phyloP scores from a whole-genome alignment of 2,888 invertebrate species.

The Nemoura dubitans region DNA sequence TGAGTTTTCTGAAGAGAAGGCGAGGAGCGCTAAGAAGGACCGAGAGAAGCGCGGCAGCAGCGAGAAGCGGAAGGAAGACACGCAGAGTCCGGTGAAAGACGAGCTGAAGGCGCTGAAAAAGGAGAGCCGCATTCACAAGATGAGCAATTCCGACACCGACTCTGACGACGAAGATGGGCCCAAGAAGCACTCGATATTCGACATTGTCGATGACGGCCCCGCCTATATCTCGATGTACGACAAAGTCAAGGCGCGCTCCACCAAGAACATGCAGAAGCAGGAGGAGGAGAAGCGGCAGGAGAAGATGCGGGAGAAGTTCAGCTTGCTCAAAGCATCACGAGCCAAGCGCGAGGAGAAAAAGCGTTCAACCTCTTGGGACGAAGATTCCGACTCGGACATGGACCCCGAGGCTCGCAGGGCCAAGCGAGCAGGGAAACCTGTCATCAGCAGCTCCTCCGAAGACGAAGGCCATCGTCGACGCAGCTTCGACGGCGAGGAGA shows the following conservation, averaged over 20 bases:
- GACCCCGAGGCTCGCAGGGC: slow-evolving; percentile 65
- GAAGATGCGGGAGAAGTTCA: slow-evolving; percentile 90
- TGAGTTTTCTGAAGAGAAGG: slow-evolving; percentile 58
- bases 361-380: slow-evolving; percentile 87
- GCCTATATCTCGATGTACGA: slow-evolving; percentile 97
- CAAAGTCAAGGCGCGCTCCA: slow-evolving; percentile 93
- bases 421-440: slow-evolving; percentile 57
- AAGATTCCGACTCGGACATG: slow-evolving; percentile 74
- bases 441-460: slow-evolving; percentile 67
- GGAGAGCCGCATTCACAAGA: slow-evolving; percentile 56
- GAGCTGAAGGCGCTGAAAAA: slow-evolving; percentile 48
- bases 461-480: slow-evolving; percentile 61
- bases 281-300: slow-evolving; percentile 87
- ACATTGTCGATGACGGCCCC: slow-evolving; percentile 88
- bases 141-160: slow-evolving; percentile 68
- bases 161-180: slow-evolving; percentile 65
- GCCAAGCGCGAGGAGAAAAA: slow-evolving; percentile 91
- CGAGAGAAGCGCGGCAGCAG: slow-evolving; percentile 55
- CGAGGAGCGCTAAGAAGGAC: slow-evolving; percentile 56
- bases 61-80: slow-evolving; percentile 54
- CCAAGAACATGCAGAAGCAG: slow-evolving; percentile 92
- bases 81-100: slow-evolving; percentile 39
- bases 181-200: slow-evolving; percentile 91
- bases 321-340: slow-evolving; percentile 85
- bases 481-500: slow-evolving; percentile 48